phyloP scores from a whole-genome alignment of 2,797 vertebrate species.

The Lithobates sylvaticus region DNA sequence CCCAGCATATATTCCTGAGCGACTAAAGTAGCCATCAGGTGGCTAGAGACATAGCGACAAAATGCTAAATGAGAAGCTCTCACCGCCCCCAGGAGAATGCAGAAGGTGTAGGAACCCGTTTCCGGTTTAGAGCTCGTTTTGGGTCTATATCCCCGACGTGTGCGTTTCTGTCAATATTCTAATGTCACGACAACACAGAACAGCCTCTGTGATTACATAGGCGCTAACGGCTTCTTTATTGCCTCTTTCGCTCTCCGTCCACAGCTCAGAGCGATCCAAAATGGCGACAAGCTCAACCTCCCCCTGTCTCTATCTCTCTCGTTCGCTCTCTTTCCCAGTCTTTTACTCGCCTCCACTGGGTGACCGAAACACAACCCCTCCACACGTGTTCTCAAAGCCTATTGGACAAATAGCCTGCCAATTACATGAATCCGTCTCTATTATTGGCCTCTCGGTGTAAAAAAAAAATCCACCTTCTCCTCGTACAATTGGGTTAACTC shows the following conservation, averaged over 20 bases:
- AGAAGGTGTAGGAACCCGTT: conserved; percentile 39
- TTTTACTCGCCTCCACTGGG: conserved; percentile 56
- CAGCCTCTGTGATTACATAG: conserved; percentile 31
- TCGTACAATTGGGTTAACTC: conserved; percentile 15
- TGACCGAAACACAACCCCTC: conserved; percentile 26
- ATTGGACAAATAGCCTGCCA: conserved; percentile 22
- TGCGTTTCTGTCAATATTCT: conserved; percentile 1
- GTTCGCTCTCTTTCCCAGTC: conserved; percentile 44
- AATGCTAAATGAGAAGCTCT: conserved; percentile 43
- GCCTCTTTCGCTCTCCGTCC: conserved; percentile 60
- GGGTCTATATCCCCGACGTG: conserved; percentile 27
- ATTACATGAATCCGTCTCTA: not conserved
- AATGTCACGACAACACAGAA: conserved; percentile 15
- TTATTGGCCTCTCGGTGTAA: not conserved
- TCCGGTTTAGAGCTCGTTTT: conserved; percentile 56
- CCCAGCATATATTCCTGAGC: not conserved
- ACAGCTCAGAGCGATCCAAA: conserved; percentile 52
- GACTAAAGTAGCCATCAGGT: not conserved
- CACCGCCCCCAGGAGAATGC: conserved; percentile 53
- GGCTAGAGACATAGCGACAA: not conserved
- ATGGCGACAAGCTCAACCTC: conserved; percentile 51
- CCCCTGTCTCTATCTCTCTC: conserved; percentile 51
- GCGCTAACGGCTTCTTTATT: conserved; percentile 48
- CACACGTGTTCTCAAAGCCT: conserved; percentile 39
- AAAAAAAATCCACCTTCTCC: not conserved